Evolutionary conservation across 2,797 vertebrate species (phyloP).

Genomic region (Sebastes jordani): DNA sequence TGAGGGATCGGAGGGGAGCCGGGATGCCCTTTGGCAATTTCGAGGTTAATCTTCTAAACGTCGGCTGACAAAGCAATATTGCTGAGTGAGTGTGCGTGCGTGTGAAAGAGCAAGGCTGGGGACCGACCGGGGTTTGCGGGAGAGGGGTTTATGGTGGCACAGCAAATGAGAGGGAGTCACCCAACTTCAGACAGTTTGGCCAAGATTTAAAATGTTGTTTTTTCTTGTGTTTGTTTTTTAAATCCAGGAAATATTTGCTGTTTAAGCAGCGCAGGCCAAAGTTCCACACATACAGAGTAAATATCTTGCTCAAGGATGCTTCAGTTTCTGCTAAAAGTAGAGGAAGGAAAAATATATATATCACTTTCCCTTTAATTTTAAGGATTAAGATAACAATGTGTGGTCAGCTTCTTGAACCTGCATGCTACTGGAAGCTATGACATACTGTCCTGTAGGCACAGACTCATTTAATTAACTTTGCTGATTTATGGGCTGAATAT

Average conservation of each 20-base stretch:
- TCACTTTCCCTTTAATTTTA: slow-evolving; percentile 1
- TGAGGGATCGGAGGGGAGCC: slow-evolving; percentile 31
- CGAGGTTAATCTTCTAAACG: slow-evolving; percentile 81
- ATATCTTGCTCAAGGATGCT: neutral
- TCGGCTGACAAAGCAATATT: slow-evolving; percentile 77
- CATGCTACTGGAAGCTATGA: neutral
- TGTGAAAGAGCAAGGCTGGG: slow-evolving; percentile 33
- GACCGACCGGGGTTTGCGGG: slow-evolving; percentile 2
- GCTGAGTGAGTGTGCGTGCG: slow-evolving; percentile 36
- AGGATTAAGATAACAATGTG: slow-evolving; percentile 18
- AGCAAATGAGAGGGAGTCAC: slow-evolving; percentile 33
- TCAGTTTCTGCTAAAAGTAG: neutral
- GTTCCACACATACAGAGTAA: neutral
- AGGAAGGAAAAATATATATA: neutral
- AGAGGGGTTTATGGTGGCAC: slow-evolving; percentile 30
- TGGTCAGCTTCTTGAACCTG: slow-evolving; percentile 15
- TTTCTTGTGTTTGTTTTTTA: neutral
- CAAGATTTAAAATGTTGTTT: slow-evolving; percentile 20
- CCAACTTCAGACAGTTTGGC: slow-evolving; percentile 20
- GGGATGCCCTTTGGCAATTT: slow-evolving; percentile 73
- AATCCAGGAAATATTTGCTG: slow-evolving; percentile 5
- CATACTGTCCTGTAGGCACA: neutral
- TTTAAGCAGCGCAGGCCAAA: neutral
- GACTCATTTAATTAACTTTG: slow-evolving; percentile 38
- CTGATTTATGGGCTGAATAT: slow-evolving; percentile 37